These are phyloP conservation scores for Pteria penguin DNA, from an alignment of 2,888 invertebrate genomes.

Conservation along the genomic window DNA sequence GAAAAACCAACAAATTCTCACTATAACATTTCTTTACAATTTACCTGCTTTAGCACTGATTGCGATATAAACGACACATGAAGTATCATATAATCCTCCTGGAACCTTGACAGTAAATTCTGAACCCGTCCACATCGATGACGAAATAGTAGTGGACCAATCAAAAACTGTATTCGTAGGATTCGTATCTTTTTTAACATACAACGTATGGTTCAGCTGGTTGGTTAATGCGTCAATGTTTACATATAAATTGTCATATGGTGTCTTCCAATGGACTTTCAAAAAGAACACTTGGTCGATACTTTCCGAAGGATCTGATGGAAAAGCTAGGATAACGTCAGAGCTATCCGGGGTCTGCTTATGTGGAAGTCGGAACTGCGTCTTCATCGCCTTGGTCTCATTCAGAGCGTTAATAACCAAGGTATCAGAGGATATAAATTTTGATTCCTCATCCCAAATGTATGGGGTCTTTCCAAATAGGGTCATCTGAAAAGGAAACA, in stretches of 20 bases:
- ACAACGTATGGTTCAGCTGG: constrained; percentile 18
- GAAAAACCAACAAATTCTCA: too few relatives aligned
- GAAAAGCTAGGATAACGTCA: constrained; percentile 24
- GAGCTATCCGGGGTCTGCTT: not conserved
- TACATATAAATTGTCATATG: constrained; percentile 16
- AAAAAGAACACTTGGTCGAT: constrained; percentile 6
- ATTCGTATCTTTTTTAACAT: constrained; percentile 7
- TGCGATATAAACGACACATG: constrained; percentile 7
- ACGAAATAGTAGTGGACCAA: constrained; percentile 5
- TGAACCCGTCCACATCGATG: constrained; percentile 8
- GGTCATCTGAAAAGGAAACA: constrained; percentile 23
- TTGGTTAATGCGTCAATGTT: constrained; percentile 3
- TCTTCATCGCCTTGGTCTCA: not conserved
- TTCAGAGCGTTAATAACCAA: not conserved
- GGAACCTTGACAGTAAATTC: constrained; percentile 5
- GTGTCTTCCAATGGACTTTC: constrained; percentile 31
- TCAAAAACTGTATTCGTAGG: constrained; percentile 20
- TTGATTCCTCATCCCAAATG: constrained; percentile 35
- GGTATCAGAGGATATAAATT: constrained; percentile 29
- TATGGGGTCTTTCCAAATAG: constrained; percentile 32
- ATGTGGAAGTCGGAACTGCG: not conserved
- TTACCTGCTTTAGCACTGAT: constrained; percentile 17
- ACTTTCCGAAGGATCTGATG: constrained; percentile 6
- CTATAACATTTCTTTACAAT: too few relatives aligned
- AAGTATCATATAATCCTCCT: constrained; percentile 4